Evolutionary conservation across 1,140 invertebrate genomes (phyloP), one percentile per base, ranked within the genome.

Genomic region (Pseudobourletiella spinata): DNA sequence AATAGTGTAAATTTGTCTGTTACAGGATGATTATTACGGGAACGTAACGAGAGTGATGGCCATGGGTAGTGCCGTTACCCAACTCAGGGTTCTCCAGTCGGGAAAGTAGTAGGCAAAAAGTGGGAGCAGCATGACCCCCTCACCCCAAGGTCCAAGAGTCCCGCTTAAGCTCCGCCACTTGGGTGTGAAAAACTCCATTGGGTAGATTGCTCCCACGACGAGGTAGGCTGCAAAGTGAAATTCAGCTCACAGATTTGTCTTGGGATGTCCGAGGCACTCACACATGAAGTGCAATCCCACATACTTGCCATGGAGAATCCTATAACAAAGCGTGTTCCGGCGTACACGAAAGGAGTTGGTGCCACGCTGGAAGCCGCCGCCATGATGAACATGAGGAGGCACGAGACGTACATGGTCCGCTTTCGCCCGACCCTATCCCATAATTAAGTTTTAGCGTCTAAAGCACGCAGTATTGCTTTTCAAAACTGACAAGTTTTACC

Each of bases 181-280:
- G 15, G 42, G 51, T 0, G 60, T 43, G 15, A 62, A 28, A 35
- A 62, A 62, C 39, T 62, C 60, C 60, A 62, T 62, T 1, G 44
- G 35, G 26, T 62, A 62, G 28, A 62, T n/a, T 14, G 60, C 60
- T 0, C 54, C 54, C 3, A 62, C 39, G 18, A 56, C 52, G 8
- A 62, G 18, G 16, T 46, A 62, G 0, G 51, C 52, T 61, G 8
- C 8, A 43, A 55, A 54, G 29, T n/a, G n/a, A 2, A 2, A n/a
- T n/a, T n/a, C n/a, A n/a, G n/a, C n/a, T n/a, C n/a, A n/a, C n/a
- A n/a, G n/a, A n/a, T n/a, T n/a, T n/a, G n/a, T n/a, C n/a, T n/a
- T n/a, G n/a, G n/a, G n/a, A n/a, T n/a, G n/a, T n/a, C n/a, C n/a
- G n/a, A n/a, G n/a, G n/a, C n/a, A n/a, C n/a, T n/a, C n/a, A n/a